phyloP scores from a whole-genome alignment of 2,113 vertebrate genomes.

The Aegithalos caudatus region DNA sequence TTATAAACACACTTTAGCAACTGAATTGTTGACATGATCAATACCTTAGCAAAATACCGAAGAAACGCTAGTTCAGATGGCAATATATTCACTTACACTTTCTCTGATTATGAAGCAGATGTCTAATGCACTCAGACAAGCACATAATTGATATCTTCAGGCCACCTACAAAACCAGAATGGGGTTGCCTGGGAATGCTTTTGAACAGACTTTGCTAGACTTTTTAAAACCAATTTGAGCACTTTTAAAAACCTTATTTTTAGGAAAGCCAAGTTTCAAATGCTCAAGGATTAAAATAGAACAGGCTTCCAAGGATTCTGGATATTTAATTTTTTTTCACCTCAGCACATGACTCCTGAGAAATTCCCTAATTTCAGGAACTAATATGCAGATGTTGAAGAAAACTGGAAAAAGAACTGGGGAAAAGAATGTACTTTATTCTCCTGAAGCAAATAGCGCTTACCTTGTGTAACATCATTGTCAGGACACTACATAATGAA shows the following conservation, averaged over 20 bases:
- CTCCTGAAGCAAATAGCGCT: rapidly evolving
- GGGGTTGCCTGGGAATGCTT: background rate
- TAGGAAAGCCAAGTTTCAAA: background rate
- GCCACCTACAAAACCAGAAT: background rate
- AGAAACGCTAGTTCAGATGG: background rate
- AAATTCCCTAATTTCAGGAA: background rate
- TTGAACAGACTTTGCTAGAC: background rate
- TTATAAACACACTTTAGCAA: background rate
- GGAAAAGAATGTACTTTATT: background rate
- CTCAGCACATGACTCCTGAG: background rate
- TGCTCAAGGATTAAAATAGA: background rate
- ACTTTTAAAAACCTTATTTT: background rate
- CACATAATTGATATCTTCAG: background rate
- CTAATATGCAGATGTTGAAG: background rate
- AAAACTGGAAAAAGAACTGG: background rate
- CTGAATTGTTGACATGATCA: background rate
- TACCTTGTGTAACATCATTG: background rate
- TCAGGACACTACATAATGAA: background rate
- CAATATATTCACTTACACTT: background rate
- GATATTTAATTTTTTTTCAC: background rate
- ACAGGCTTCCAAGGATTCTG: background rate
- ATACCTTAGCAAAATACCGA: background rate
- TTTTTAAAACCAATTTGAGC: background rate
- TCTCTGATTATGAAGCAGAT: background rate
- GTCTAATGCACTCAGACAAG: background rate